Conservation (phyloP, 2,113 vertebrate species). For the Hepsetus odoe region DNA sequence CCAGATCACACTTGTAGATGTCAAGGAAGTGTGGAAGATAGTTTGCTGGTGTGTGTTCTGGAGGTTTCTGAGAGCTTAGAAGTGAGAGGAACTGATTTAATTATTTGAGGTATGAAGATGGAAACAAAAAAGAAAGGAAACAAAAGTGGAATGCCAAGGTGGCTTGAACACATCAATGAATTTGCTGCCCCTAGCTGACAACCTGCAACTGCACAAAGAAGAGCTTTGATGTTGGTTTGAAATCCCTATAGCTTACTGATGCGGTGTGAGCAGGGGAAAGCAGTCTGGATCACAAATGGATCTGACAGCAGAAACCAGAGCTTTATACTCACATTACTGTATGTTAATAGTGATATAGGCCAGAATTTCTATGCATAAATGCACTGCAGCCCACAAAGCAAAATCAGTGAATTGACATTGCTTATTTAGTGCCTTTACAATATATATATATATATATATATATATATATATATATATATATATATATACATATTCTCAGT, state of each 20-base stretch:
- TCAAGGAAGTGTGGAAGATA: not conserved
- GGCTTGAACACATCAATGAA: not conserved
- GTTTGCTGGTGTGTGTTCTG: too few relatives aligned
- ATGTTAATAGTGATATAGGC: not conserved
- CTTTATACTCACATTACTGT: not conserved
- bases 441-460: too few relatives aligned
- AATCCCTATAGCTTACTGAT: not conserved
- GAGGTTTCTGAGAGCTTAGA: not conserved
- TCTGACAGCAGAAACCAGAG: not conserved
- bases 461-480: too few relatives aligned
- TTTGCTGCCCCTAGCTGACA: not conserved
- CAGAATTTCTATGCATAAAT: not conserved
- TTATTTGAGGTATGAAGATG: not conserved
- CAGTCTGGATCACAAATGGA: not conserved
- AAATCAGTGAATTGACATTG: too few relatives aligned
- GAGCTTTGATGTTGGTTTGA: not conserved
- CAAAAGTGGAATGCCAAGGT: not conserved
- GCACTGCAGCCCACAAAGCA: not conserved
- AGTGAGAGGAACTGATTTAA: not conserved
- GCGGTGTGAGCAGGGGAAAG: not conserved
- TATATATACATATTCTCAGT: too few relatives aligned
- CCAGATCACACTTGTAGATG: not conserved
- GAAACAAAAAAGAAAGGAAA: not conserved
- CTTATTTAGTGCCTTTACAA: too few relatives aligned
- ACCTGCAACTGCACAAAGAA: not conserved